A percentile compares a stretch with the other conserved stretches of the same genome.
These are phyloP conservation scores for Myoxocephalus aenaeus DNA, from an alignment of 2,797 vertebrate genomes.

Conservation along the genomic window DNA sequence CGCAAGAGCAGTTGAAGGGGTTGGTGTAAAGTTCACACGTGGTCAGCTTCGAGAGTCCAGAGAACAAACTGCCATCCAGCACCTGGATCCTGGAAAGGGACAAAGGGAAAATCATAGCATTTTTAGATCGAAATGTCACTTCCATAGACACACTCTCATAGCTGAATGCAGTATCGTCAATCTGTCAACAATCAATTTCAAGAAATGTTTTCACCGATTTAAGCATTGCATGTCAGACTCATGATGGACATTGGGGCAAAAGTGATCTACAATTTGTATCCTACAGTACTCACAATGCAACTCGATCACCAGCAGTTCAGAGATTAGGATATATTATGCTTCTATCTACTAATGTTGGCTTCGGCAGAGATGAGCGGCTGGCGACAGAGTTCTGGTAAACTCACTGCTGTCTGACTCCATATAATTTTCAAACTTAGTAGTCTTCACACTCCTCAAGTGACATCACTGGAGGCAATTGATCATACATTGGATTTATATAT, in stretches of 20 bases:
- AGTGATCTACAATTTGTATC: neutral
- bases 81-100: conserved; percentile 85
- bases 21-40: conserved; percentile 98
- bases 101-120: neutral
- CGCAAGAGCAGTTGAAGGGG: conserved; percentile 97
- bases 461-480: neutral
- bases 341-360: neutral
- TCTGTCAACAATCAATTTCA: neutral
- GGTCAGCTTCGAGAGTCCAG: conserved; percentile 89
- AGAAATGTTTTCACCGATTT: neutral
- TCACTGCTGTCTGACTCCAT: neutral
- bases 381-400: neutral
- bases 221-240: neutral
- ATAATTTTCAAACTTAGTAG: neutral
- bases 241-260: neutral
- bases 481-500: neutral
- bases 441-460: neutral
- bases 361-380: neutral
- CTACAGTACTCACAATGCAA: neutral
- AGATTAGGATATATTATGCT: neutral
- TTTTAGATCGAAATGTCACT: neutral
- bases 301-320: neutral
- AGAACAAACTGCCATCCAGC: conserved; percentile 91
- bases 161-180: neutral
- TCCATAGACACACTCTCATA: neutral